A percentile compares a stretch with the other conserved stretches of the same genome.
Conservation (phyloP, 2,888 invertebrate genomes). For the Sycophila texana region DNA sequence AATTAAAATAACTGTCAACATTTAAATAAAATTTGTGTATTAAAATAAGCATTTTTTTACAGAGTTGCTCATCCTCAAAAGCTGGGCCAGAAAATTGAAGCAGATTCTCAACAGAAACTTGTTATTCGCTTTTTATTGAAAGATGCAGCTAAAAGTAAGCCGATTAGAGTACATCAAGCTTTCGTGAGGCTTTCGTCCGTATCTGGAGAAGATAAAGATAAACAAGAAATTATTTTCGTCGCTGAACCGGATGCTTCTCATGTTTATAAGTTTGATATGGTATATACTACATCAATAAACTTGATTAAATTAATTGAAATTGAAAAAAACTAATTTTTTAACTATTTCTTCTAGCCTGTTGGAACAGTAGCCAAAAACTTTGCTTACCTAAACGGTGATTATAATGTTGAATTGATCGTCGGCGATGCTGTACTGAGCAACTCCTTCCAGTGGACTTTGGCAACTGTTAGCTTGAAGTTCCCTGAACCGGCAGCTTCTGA, state of each 20-base stretch:
- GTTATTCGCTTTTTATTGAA: conserved; percentile 87
- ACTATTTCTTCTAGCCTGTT: conserved; percentile 80
- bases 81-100: conserved; percentile 83
- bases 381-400: conserved; percentile 84
- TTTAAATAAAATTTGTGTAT: neutral
- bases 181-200: conserved; percentile 87
- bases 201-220: conserved; percentile 72
- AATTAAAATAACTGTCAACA: neutral
- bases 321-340: conserved; percentile 9
- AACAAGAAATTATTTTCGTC: conserved; percentile 94
- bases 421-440: conserved; percentile 95
- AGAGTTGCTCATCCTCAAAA: conserved; percentile 86
- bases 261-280: conserved; percentile 94
- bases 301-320: neutral
- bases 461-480: conserved; percentile 86
- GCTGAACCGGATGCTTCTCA: conserved; percentile 89
- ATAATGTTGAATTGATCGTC: conserved; percentile 88
- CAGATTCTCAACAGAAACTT: conserved; percentile 93
- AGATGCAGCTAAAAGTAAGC: conserved; percentile 82
- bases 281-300: conserved; percentile 71
- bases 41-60: conserved; percentile 58
- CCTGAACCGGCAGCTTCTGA: conserved; percentile 67
- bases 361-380: conserved; percentile 88
- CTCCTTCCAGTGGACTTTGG: conserved; percentile 92
- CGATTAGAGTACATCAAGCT: conserved; percentile 89